Evolutionary conservation across 2,888 invertebrate species (phyloP).

Genomic region (Branchellion lobata): DNA sequence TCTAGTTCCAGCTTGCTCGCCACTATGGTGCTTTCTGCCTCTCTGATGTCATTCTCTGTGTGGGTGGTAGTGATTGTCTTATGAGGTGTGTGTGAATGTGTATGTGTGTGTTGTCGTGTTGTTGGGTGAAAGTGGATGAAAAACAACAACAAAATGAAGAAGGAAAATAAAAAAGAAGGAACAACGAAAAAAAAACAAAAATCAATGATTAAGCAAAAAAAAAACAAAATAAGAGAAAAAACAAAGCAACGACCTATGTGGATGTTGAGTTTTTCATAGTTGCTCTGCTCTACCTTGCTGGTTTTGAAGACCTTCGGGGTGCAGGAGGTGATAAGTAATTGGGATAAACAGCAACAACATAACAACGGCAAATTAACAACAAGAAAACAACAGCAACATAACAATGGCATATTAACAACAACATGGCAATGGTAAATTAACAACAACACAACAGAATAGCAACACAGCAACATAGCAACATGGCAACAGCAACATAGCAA

Average conservation of each 20-base stretch:
- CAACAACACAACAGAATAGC: no score
- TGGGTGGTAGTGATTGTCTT: not conserved
- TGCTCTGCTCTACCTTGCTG: slow-evolving; percentile 79
- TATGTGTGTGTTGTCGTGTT: not conserved
- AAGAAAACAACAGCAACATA: no score
- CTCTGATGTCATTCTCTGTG: slow-evolving; percentile 73
- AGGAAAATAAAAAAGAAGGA: not conserved
- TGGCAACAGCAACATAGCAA: no score
- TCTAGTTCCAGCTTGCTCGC: slow-evolving; percentile 76
- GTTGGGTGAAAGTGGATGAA: not conserved
- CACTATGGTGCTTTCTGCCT: slow-evolving; percentile 78
- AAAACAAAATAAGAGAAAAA: no score
- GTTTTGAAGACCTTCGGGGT: slow-evolving; percentile 75
- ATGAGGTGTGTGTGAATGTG: not conserved
- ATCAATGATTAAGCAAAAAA: no score
- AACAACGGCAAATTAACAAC: no score
- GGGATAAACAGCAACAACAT: no score
- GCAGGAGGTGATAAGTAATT: no score
- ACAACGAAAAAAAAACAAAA: no score
- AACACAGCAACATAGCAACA: no score
- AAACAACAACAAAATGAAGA: not conserved
- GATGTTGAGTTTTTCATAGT: slow-evolving; percentile 76
- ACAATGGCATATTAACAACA: no score
- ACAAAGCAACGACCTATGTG: slow-evolving; percentile 66
- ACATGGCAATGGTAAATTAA: no score